Evolutionary conservation across 1,140 invertebrate species (phyloP).

Genomic region (Saxidomus purpurata): DNA sequence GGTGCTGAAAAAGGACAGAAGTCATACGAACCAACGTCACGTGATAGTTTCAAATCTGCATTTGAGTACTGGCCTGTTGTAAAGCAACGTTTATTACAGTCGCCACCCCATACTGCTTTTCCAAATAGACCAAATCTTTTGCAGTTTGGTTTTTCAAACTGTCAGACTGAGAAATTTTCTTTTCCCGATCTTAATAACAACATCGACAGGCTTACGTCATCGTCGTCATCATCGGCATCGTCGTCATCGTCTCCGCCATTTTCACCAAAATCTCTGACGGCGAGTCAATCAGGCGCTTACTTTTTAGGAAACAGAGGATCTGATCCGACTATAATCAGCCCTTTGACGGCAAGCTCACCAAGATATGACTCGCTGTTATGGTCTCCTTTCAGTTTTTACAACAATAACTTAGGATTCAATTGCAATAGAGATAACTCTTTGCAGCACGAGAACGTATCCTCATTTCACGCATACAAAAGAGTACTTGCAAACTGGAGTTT

Average conservation of each 20-base stretch:
- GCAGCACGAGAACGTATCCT: background rate
- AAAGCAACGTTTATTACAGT: slow-evolving; percentile 3
- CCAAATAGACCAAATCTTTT: slow-evolving; percentile 2
- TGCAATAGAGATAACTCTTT: background rate
- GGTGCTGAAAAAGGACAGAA: background rate
- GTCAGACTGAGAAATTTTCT: background rate
- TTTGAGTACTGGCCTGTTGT: slow-evolving; percentile 45
- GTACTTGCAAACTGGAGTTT: background rate
- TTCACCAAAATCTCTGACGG: background rate
- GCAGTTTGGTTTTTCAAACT: slow-evolving; percentile 1
- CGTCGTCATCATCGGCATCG: too few species aligned
- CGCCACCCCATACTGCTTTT: slow-evolving; percentile 16
- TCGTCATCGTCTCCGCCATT: background rate
- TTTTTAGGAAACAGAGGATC: background rate
- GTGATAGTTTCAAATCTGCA: slow-evolving; percentile 5
- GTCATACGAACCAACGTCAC: slow-evolving; percentile 1
- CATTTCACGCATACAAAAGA: slow-evolving; percentile 8
- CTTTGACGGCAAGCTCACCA: background rate
- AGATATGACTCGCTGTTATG: background rate
- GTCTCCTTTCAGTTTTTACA: background rate
- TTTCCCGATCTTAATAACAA: slow-evolving; percentile 9
- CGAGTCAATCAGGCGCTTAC: background rate
- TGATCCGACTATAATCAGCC: background rate
- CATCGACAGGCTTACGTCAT: background rate
- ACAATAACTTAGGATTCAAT: background rate